Evolutionary conservation across 2,797 vertebrate genomes (phyloP), one percentile per base, ranked within the genome.

Genomic region (Coendou prehensilis): DNA sequence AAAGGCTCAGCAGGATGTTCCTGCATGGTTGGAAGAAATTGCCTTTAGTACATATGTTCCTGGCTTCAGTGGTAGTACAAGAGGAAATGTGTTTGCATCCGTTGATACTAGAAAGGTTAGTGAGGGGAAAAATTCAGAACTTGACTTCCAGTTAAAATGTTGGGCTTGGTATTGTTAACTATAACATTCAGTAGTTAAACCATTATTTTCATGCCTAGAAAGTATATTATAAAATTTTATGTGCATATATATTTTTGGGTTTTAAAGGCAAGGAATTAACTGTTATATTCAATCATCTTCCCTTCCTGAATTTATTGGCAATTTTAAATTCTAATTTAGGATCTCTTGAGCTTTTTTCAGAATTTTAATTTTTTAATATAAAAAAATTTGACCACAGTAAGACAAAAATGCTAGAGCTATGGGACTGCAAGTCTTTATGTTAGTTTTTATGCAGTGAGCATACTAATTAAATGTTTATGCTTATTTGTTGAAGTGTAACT

Each of bases 1-100:
- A 69, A 97, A 99, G 99, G 99, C 99, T 22, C 99, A 99, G 61
- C 99, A 99, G 96, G 99, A 99, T 91, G 99, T 99, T 33, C 99
- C 99, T 13, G 84, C 98, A 1, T 99, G 99, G 99, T 97, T 99
- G 28, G 99, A 99, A 98, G 99, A 99, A 96, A 97, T 98, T 50
- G 99, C 99, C 0, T 99, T 99, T 93, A 98, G 98, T 71, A 81
- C 97, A n/a, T 94, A 95, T 28, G 97, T 98, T 5, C 81, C 97
- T 30, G 54, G 95, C 81, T 97, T 97, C 2, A 96, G 96, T 23
- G 98, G 98, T 90, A 98, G 91, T 94, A 50, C 98, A 50, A 76
- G 91, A 37, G 98, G 97, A 93, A 98, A 71, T 22, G 71, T 73
- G 9, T 99, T 99, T 92, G 97, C 98, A 11, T 98, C 99, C 20